A percentile compares a stretch with the other conserved stretches of the same genome.
phyloP scores from a whole-genome alignment of 2,797 vertebrate genomes.

The Ispidina lecontei region DNA sequence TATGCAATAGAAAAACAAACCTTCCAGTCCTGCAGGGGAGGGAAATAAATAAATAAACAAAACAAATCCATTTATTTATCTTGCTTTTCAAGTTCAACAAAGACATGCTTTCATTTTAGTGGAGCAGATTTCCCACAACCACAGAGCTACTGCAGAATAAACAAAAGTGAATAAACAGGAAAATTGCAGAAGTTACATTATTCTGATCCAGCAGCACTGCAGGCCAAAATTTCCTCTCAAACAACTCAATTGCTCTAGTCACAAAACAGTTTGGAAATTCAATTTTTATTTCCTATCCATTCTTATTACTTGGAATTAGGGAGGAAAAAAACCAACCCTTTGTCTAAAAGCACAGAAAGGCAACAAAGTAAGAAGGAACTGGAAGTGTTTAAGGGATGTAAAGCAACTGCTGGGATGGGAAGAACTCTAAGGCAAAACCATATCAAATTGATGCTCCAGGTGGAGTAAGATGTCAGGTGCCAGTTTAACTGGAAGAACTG shows the following conservation, averaged over 20 bases:
- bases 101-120: not conserved
- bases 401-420: not conserved
- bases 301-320: not conserved
- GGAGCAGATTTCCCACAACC: constrained; percentile 13
- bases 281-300: not conserved
- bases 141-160: not conserved
- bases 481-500: not conserved
- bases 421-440: not conserved
- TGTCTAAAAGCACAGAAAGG: not conserved
- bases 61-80: not conserved
- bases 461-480: not conserved
- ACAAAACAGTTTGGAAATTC: not conserved
- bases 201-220: not conserved
- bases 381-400: not conserved
- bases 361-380: not conserved
- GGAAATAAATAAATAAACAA: not conserved
- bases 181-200: not conserved
- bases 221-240: not conserved
- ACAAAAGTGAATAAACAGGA: constrained; percentile 6
- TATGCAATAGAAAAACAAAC: constrained; percentile 5
- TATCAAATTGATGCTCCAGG: not conserved
- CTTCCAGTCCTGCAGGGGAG: not conserved
- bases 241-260: not conserved
- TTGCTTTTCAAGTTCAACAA: constrained; percentile 36
- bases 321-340: fast-evolving